phyloP scores from a whole-genome alignment of 2,888 invertebrate genomes.

The Nephrotoma guestfalica region DNA sequence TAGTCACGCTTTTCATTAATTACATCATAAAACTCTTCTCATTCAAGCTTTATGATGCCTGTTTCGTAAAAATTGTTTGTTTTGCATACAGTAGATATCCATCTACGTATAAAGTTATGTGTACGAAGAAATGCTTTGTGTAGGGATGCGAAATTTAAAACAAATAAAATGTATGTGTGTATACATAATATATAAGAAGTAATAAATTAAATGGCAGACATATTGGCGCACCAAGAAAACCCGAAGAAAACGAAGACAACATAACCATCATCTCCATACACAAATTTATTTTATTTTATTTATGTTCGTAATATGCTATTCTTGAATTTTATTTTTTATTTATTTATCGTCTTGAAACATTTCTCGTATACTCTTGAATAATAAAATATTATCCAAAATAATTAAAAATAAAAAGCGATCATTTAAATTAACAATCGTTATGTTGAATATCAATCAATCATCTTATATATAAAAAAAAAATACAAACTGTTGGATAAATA shows the following conservation, averaged over 20 bases:
- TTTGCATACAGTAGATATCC: too few species aligned
- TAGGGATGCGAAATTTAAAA: too few species aligned
- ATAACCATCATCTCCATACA: not conserved
- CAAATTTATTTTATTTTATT: not conserved
- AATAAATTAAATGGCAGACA: not conserved
- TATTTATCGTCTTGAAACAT: not conserved
- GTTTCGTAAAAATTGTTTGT: too few species aligned
- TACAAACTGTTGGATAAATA: not conserved
- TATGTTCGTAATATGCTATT: not conserved
- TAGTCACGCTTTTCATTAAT: too few species aligned
- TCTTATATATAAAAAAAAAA: not conserved
- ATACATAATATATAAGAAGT: not conserved
- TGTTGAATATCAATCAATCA: not conserved
- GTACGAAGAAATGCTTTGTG: too few species aligned
- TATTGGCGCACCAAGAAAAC: not conserved
- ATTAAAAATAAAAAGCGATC: not conserved
- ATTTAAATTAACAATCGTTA: not conserved
- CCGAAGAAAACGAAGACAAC: not conserved
- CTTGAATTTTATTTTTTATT: not conserved
- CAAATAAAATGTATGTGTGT: not conserved
- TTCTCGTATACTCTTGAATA: not conserved
- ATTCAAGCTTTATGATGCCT: too few species aligned
- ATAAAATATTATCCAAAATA: not conserved
- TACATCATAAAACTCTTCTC: too few species aligned
- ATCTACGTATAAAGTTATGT: too few species aligned